phyloP scores from a whole-genome alignment of 2,113 vertebrate species.

The Himantopus leucocephalus region DNA sequence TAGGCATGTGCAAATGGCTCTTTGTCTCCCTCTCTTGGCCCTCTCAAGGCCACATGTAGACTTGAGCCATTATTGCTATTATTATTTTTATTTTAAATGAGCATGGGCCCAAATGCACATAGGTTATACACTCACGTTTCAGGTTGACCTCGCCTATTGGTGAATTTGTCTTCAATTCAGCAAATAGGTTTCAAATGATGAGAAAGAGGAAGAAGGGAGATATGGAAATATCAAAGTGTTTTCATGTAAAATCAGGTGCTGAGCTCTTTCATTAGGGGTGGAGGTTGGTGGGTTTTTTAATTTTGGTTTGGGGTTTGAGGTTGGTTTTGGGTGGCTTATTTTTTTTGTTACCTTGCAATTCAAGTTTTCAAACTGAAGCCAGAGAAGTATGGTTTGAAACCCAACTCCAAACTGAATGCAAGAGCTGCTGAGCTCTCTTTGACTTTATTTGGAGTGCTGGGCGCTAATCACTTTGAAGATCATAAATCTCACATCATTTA shows the following conservation, averaged over 20 bases:
- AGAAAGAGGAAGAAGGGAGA: constrained; percentile 3
- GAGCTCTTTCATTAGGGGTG: constrained; percentile 4
- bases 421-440: constrained; percentile 41
- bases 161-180: constrained; percentile 6
- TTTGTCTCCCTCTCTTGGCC: constrained; percentile 64
- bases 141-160: constrained; percentile 6
- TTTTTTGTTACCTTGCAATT: constrained; percentile 30
- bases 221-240: constrained; percentile 39
- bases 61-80: not conserved
- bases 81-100: not conserved
- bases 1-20: not conserved
- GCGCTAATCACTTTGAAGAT: constrained; percentile 63
- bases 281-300: constrained; percentile 54
- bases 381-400: constrained; percentile 36
- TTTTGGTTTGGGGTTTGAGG: constrained; percentile 59
- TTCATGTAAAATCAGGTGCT: constrained; percentile 36
- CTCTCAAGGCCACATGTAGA: not conserved
- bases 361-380: constrained; percentile 48
- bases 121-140: not conserved
- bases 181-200: not conserved
- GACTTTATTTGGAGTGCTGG: constrained; percentile 60
- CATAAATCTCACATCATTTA: constrained; percentile 47
- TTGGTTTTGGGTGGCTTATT: not conserved
- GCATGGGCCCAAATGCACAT: not conserved
- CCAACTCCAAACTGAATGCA: constrained; percentile 4